Evolutionary conservation across 2,797 vertebrate genomes (phyloP).

Genomic region (Molossus molossus): DNA sequence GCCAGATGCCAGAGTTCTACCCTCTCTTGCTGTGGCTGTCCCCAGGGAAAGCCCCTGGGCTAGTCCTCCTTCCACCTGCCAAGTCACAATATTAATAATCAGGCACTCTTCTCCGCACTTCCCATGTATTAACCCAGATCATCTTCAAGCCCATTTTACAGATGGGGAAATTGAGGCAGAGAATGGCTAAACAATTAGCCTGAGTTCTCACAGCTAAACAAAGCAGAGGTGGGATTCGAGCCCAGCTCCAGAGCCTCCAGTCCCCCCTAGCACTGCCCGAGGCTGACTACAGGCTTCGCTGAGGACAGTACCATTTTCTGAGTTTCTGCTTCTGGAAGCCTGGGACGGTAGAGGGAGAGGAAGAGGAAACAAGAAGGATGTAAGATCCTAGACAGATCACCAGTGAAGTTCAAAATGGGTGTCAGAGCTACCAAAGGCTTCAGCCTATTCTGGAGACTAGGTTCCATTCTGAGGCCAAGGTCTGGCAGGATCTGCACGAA

Average conservation of each 20-base stretch:
- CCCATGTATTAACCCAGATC: background rate
- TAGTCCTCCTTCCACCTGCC: background rate
- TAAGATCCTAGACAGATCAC: background rate
- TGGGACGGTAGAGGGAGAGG: background rate
- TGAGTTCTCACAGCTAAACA: background rate
- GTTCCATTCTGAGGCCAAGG: background rate
- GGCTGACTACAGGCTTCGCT: background rate
- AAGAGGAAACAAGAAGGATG: background rate
- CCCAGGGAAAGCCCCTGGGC: background rate
- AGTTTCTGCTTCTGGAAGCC: conserved; percentile 53
- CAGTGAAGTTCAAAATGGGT: background rate
- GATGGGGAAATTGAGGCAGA: conserved; percentile 14
- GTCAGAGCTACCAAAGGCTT: background rate
- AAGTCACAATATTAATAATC: background rate
- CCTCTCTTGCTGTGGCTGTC: background rate
- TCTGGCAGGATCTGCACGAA: background rate
- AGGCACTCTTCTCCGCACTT: conserved; percentile 30
- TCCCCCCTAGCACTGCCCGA: background rate
- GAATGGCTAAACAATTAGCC: background rate
- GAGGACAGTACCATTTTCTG: background rate
- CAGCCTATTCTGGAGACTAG: conserved; percentile 5
- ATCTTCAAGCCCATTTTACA: conserved; percentile 20
- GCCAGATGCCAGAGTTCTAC: background rate
- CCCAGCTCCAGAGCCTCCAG: background rate
- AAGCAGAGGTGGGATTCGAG: background rate